phyloP scores from a whole-genome alignment of 1,140 invertebrate species.

The Drosophila miranda region DNA sequence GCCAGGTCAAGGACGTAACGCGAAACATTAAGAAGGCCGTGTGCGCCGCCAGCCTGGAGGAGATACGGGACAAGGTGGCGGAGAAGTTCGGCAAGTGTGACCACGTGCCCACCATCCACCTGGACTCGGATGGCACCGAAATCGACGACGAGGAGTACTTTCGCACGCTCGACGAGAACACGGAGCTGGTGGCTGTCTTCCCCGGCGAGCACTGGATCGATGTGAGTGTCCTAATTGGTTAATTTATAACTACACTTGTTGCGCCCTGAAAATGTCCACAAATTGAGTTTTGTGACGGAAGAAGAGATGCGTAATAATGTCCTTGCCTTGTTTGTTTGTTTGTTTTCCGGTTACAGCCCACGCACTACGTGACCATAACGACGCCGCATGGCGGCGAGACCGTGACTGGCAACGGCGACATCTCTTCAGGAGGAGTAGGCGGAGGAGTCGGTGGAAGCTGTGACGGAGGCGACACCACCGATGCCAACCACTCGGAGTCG shows the following conservation, averaged over 20 bases:
- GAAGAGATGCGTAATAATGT: slow-evolving; percentile 24
- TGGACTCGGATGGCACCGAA: slow-evolving; percentile 93
- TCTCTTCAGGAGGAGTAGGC: slow-evolving; percentile 82
- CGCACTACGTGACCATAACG: slow-evolving; percentile 82
- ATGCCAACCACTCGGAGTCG: slow-evolving; percentile 85
- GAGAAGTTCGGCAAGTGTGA: slow-evolving; percentile 86
- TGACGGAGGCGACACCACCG: slow-evolving; percentile 87
- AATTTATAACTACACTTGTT: slow-evolving; percentile 27
- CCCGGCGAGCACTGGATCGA: slow-evolving; percentile 89
- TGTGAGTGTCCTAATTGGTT: slow-evolving; percentile 65
- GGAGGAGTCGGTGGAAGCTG: not conserved
- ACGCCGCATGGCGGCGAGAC: slow-evolving; percentile 50
- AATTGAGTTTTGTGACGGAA: no score
- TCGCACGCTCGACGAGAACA: slow-evolving; percentile 91
- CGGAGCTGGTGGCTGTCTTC: slow-evolving; percentile 90
- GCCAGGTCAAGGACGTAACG: slow-evolving; percentile 85
- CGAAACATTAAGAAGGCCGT: slow-evolving; percentile 91
- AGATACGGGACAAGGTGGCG: slow-evolving; percentile 87
- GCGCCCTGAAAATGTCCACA: not conserved
- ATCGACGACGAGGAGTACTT: slow-evolving; percentile 95
- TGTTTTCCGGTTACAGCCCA: slow-evolving; percentile 70
- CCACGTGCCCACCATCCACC: slow-evolving; percentile 87
- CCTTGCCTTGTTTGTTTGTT: not conserved
- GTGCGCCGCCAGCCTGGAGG: slow-evolving; percentile 89
- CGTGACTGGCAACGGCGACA: slow-evolving; percentile 41